Conservation (phyloP, 1,140 invertebrate species). For the Papilio dardanus region DNA sequence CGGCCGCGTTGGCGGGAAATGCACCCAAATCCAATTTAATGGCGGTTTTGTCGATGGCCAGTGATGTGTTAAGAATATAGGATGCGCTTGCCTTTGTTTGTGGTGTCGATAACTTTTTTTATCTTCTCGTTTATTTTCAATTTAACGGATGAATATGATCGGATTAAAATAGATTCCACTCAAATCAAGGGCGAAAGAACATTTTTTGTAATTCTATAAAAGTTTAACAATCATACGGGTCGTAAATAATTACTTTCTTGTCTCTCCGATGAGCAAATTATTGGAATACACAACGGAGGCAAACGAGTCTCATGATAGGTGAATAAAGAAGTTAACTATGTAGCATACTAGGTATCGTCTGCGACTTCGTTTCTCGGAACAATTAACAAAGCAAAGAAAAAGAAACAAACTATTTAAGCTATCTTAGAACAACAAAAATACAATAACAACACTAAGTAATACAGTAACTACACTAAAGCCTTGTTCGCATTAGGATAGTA, state of each 20-base stretch:
- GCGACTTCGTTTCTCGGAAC: too few relatives aligned
- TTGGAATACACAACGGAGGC: too few relatives aligned
- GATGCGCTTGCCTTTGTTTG: slow-evolving; percentile 27
- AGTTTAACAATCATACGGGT: not conserved
- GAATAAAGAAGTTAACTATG: too few relatives aligned
- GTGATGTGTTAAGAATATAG: slow-evolving; percentile 41
- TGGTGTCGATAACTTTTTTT: slow-evolving; percentile 13
- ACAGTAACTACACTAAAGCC: too few relatives aligned
- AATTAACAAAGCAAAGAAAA: too few relatives aligned
- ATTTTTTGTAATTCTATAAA: not conserved
- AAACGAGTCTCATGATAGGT: too few relatives aligned
- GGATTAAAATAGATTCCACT: not conserved
- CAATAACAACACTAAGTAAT: too few relatives aligned
- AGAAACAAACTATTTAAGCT: too few relatives aligned
- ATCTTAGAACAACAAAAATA: too few relatives aligned
- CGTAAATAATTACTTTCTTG: not conserved
- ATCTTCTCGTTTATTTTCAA: slow-evolving; percentile 14
- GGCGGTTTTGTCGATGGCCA: slow-evolving; percentile 42
- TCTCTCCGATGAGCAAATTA: not conserved
- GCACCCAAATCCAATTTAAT: slow-evolving; percentile 52
- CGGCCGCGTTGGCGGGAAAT: slow-evolving; percentile 40
- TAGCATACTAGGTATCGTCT: too few relatives aligned
- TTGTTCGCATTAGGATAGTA: too few relatives aligned
- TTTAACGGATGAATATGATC: slow-evolving; percentile 16
- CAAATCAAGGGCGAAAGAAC: not conserved